Conservation (phyloP, 2,113 vertebrate genomes). For the Psilopogon haemacephalus region DNA sequence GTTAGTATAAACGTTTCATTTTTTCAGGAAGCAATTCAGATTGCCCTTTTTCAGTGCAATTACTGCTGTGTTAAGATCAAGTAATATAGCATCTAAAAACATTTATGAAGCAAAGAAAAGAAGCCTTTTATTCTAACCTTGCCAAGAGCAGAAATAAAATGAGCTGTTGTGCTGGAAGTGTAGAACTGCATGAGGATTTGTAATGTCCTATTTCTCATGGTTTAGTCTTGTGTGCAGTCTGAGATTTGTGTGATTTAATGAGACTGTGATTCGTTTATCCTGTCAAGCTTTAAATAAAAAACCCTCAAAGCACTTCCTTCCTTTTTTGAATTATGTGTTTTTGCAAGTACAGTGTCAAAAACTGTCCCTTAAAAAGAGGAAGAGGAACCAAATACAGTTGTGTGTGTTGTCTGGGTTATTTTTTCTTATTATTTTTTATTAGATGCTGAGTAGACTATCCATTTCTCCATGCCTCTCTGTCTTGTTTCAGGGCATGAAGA, state of each 20-base stretch:
- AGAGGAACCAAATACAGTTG: not conserved
- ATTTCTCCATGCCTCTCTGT: not conserved
- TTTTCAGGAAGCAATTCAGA: constrained; percentile 65
- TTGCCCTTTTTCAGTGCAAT: constrained; percentile 57
- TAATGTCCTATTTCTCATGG: constrained; percentile 13
- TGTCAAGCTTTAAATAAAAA: constrained; percentile 67
- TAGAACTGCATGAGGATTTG: constrained; percentile 47
- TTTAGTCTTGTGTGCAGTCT: constrained; percentile 5
- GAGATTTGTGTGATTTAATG: constrained; percentile 64
- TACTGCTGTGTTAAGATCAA: constrained; percentile 67
- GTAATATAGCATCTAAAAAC: constrained; percentile 62
- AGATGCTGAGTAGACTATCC: not conserved
- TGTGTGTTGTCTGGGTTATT: not conserved
- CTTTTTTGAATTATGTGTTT: constrained; percentile 62
- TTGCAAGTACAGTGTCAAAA: constrained; percentile 40
- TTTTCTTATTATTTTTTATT: constrained; percentile 12
- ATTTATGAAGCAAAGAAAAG: constrained; percentile 64
- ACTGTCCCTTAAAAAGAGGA: constrained; percentile 24
- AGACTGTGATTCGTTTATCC: constrained; percentile 65
- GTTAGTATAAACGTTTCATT: constrained; percentile 61
- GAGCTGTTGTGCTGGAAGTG: constrained; percentile 50
- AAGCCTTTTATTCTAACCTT: constrained; percentile 69
- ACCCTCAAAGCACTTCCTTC: constrained; percentile 62
- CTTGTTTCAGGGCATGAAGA: not conserved
- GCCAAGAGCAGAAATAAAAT: constrained; percentile 71